phyloP scores from a whole-genome alignment of 1,140 invertebrate species.

The Macrosteles quadrilineatus region DNA sequence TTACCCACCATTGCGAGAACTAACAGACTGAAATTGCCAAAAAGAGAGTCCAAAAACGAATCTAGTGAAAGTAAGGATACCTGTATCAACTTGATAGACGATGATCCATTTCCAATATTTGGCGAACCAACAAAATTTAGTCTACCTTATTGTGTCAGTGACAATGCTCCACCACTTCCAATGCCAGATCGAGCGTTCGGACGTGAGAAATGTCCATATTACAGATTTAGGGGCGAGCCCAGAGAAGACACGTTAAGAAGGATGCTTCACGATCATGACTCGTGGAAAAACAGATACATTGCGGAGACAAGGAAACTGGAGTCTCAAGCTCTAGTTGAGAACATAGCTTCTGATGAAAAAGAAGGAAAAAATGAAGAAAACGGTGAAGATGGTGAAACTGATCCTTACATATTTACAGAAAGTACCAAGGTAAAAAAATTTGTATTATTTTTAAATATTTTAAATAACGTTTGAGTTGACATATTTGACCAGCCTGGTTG shows the following conservation, averaged over 20 bases:
- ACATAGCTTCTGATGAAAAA: background rate
- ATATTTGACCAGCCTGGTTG: background rate
- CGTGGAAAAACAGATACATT: background rate
- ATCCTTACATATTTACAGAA: background rate
- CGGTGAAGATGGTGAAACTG: background rate
- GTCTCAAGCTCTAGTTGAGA: background rate
- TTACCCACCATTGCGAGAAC: background rate
- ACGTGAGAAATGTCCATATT: background rate
- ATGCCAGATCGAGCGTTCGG: background rate
- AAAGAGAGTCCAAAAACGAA: background rate
- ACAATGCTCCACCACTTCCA: background rate
- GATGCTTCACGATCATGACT: background rate
- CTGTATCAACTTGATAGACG: background rate
- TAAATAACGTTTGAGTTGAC: background rate
- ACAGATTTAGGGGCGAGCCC: background rate
- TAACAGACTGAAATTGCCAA: background rate
- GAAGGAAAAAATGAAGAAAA: background rate
- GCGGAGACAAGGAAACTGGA: background rate
- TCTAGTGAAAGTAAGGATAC: background rate
- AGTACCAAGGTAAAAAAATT: background rate
- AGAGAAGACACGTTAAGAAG: background rate
- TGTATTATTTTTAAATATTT: background rate
- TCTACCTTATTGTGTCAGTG: background rate
- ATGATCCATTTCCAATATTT: background rate
- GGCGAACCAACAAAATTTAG: background rate